These are phyloP conservation scores for Gracilinanus agilis DNA, from an alignment of 2,113 vertebrate genomes.

Conservation along the genomic window DNA sequence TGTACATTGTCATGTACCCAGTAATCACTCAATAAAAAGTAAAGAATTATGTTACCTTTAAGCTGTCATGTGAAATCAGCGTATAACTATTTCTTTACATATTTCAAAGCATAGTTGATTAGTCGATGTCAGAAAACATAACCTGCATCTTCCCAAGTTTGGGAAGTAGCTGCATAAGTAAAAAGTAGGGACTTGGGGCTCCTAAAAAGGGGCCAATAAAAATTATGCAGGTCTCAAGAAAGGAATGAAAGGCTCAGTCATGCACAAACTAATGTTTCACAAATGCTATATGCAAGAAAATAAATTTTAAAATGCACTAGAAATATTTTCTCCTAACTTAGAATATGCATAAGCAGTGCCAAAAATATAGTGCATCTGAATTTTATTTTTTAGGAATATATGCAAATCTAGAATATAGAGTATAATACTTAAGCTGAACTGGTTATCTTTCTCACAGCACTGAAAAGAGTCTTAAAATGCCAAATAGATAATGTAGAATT, in stretches of 20 bases:
- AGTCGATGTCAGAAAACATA: constrained; percentile 75
- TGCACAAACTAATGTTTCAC: not conserved
- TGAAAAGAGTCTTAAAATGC: constrained; percentile 22
- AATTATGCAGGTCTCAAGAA: constrained; percentile 62
- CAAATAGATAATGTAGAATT: not conserved
- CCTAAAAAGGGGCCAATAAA: constrained; percentile 48
- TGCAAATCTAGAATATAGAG: not conserved
- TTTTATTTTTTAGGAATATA: not conserved
- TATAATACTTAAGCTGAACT: constrained; percentile 18
- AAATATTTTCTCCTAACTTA: constrained; percentile 64
- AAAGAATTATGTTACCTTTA: constrained; percentile 79
- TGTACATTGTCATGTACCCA: constrained; percentile 61
- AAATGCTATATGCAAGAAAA: constrained; percentile 52
- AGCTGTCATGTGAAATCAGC: constrained; percentile 75
- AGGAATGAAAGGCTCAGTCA: constrained; percentile 70
- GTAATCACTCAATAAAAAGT: constrained; percentile 68
- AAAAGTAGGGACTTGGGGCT: constrained; percentile 57
- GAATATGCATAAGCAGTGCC: constrained; percentile 37
- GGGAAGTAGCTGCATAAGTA: constrained; percentile 74
- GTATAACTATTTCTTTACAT: constrained; percentile 74
- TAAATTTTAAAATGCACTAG: constrained; percentile 54
- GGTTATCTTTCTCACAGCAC: not conserved
- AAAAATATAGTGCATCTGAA: not conserved
- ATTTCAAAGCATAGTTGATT: constrained; percentile 78
- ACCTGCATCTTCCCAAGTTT: constrained; percentile 67